A percentile compares a stretch with the other conserved stretches of the same genome.
Evolutionary conservation across 2,797 vertebrate species (phyloP).

Genomic region (Trachurus trachurus): DNA sequence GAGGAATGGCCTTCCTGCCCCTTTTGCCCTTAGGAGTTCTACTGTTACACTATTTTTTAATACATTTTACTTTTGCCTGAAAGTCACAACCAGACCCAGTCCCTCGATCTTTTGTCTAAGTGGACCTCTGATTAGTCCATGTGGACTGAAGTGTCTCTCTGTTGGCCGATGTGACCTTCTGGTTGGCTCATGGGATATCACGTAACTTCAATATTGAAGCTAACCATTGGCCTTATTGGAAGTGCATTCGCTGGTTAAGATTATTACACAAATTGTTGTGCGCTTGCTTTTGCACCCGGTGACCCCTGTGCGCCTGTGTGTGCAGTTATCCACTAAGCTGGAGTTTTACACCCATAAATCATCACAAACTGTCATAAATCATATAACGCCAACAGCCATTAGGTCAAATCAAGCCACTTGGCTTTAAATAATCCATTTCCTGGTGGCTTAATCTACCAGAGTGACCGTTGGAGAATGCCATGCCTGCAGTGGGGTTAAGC

Average conservation of each 20-base stretch:
- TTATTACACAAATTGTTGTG: background rate
- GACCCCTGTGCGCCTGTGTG: constrained; percentile 5
- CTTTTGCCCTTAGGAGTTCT: background rate
- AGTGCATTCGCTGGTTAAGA: constrained; percentile 4
- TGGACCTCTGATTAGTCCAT: background rate
- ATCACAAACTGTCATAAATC: constrained; percentile 53
- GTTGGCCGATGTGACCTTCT: background rate
- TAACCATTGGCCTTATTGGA: background rate
- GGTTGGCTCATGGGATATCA: background rate
- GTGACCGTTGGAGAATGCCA: constrained; percentile 17
- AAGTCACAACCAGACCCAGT: background rate
- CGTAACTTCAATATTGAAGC: background rate
- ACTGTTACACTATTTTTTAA: background rate
- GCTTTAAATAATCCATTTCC: constrained; percentile 62
- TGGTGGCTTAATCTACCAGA: constrained; percentile 24
- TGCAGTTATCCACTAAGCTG: constrained; percentile 29
- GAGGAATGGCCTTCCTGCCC: background rate
- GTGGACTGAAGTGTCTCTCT: background rate
- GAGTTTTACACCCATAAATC: constrained; percentile 54
- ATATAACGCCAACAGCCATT: constrained; percentile 31
- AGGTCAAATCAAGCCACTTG: constrained; percentile 52
- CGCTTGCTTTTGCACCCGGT: constrained; percentile 1
- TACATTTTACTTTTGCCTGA: background rate
- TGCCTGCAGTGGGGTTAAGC: constrained; percentile 9
- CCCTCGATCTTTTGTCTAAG: background rate